Percentiles rank a stretch among this genome's conserved stretches.
phyloP scores from a whole-genome alignment of 2,888 invertebrate genomes.

The Hemaris fuciformis region DNA sequence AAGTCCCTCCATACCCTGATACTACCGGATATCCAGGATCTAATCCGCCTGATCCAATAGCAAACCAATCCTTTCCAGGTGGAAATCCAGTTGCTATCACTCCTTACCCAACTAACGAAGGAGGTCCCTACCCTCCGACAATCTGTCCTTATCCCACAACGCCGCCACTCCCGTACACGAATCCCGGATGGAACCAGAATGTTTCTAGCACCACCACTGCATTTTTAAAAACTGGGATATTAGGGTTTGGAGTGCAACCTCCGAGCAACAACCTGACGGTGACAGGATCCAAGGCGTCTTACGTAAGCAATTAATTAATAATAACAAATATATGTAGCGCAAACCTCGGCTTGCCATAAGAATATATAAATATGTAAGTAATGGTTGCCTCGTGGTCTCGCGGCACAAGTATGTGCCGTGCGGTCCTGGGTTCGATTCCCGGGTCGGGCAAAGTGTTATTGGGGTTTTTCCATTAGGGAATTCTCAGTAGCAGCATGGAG shows the following conservation, averaged over 20 bases:
- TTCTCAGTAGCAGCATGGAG: no score
- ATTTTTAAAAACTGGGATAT: slow-evolving; percentile 40
- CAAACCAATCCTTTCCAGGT: slow-evolving; percentile 21
- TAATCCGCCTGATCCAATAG: not conserved
- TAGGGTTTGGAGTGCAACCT: slow-evolving; percentile 35
- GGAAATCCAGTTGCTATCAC: no score
- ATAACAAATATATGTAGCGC: no score
- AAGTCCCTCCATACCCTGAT: slow-evolving; percentile 13
- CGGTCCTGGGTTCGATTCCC: no score
- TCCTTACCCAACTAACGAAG: slow-evolving; percentile 25
- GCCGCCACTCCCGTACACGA: slow-evolving; percentile 19
- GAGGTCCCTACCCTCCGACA: not conserved
- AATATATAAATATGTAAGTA: no score
- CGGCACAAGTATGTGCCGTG: no score
- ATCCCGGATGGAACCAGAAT: slow-evolving; percentile 18
- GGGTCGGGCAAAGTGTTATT: no score
- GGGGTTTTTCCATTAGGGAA: no score
- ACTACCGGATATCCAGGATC: slow-evolving; percentile 6
- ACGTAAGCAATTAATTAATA: slow-evolving; percentile 45
- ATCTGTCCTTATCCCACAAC: not conserved
- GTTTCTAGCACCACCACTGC: slow-evolving; percentile 1
- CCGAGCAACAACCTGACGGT: slow-evolving; percentile 16
- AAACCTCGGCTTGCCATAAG: no score
- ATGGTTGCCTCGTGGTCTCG: no score
- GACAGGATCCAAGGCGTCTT: slow-evolving; percentile 38